Conservation (phyloP, 2,113 vertebrate species). For the Cephalopholis sonnerati region DNA sequence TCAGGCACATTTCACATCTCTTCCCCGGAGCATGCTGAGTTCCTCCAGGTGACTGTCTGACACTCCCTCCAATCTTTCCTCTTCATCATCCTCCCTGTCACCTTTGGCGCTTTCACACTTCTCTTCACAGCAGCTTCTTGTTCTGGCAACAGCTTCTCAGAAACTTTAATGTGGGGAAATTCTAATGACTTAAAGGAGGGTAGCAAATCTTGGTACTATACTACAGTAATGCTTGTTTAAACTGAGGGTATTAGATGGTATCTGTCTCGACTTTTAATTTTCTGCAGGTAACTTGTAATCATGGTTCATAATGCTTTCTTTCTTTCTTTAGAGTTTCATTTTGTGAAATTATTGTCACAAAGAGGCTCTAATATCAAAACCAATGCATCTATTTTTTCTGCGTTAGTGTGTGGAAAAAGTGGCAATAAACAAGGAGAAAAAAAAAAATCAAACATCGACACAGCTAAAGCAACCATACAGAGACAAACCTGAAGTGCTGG, state of each 20-base stretch:
- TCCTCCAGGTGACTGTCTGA: constrained; percentile 52
- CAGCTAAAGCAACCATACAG: not conserved
- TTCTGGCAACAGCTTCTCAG: constrained; percentile 29
- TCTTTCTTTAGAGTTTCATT: not conserved
- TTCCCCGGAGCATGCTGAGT: not conserved
- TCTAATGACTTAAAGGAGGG: constrained; percentile 12
- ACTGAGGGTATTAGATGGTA: not conserved
- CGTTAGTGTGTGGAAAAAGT: not conserved
- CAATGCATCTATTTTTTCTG: not conserved
- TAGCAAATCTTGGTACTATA: not conserved
- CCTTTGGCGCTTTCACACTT: constrained; percentile 57
- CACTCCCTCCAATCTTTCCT: constrained; percentile 49
- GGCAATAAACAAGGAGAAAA: not conserved
- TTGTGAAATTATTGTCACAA: not conserved
- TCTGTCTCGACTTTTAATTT: not conserved
- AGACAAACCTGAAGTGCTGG: not conserved
- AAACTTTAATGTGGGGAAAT: not conserved
- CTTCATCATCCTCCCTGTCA: constrained; percentile 30
- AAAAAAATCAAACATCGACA: not conserved
- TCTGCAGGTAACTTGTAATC: no score
- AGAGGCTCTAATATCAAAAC: not conserved
- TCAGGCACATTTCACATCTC: constrained; percentile 35
- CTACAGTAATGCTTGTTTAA: not conserved
- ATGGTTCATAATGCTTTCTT: not conserved
- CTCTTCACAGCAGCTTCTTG: constrained; percentile 41